Evolutionary conservation across 1,140 invertebrate genomes (phyloP).

Genomic region (Dinothrombium tinctorium): DNA sequence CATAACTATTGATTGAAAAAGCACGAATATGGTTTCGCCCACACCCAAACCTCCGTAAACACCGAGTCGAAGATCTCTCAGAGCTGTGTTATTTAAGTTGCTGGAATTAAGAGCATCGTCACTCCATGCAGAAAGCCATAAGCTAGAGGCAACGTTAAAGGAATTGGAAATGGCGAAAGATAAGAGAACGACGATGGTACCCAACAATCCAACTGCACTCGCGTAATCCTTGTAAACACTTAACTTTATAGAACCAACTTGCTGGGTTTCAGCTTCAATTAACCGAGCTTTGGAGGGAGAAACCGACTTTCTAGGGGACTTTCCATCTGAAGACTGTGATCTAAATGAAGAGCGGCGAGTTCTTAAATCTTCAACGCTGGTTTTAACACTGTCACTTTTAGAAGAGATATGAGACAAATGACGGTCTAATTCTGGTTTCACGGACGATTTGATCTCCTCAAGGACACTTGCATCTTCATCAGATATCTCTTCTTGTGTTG

Average conservation of each 20-base stretch:
- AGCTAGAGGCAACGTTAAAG: constrained; percentile 18
- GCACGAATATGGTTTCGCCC: constrained; percentile 31
- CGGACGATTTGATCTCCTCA: neutral
- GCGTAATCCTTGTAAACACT: constrained; percentile 7
- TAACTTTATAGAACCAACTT: constrained; percentile 11
- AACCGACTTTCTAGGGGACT: neutral
- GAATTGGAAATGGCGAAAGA: constrained; percentile 13
- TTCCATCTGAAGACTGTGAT: neutral
- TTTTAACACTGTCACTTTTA: neutral
- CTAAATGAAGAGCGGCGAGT: neutral
- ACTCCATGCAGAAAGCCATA: constrained; percentile 23
- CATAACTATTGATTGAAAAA: constrained; percentile 3
- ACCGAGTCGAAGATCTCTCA: constrained; percentile 52
- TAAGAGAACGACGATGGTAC: constrained; percentile 7
- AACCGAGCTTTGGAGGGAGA: constrained; percentile 29
- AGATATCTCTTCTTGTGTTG: neutral
- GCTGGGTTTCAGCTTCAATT: constrained; percentile 6
- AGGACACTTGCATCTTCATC: constrained; percentile 4
- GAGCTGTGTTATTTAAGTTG: constrained; percentile 23
- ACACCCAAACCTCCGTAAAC: constrained; percentile 64
- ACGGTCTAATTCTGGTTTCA: neutral
- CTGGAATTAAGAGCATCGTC: constrained; percentile 18
- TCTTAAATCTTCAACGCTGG: neutral
- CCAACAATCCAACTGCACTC: constrained; percentile 3
- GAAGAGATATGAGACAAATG: neutral